Evolutionary conservation across 1,140 invertebrate genomes (phyloP).

Genomic region (Atta colombica): DNA sequence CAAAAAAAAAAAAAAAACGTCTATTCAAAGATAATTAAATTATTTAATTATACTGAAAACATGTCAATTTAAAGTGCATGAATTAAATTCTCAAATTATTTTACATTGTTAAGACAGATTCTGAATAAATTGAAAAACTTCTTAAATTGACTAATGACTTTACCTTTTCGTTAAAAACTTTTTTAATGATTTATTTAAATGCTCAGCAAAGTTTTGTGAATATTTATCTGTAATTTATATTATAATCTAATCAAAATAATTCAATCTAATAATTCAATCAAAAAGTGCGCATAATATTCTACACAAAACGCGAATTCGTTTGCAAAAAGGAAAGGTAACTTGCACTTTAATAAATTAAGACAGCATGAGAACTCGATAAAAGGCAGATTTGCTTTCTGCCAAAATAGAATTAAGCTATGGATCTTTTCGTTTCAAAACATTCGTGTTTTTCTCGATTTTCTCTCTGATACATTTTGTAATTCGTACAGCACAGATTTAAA

Average conservation of each 20-base stretch:
- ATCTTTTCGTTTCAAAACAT: conserved; percentile 1
- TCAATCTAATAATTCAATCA: neutral
- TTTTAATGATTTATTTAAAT: neutral
- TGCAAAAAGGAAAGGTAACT: neutral
- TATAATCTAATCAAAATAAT: neutral
- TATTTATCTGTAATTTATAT: neutral
- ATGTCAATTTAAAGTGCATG: neutral
- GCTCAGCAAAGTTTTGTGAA: neutral
- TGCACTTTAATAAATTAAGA: neutral
- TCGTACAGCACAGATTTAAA: conserved; percentile 2
- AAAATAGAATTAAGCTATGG: conserved; percentile 11
- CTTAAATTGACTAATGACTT: neutral
- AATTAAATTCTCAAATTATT: neutral
- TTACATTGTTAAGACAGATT: neutral
- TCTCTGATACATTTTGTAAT: neutral
- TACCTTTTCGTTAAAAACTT: neutral
- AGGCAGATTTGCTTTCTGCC: neutral
- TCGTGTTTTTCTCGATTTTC: neutral
- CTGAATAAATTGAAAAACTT: neutral
- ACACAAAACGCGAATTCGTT: neutral
- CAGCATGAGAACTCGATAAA: neutral
- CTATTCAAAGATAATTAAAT: neutral
- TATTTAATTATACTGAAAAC: neutral
- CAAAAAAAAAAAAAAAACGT: neutral
- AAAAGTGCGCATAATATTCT: neutral